Evolutionary conservation across 2,888 invertebrate species (phyloP).

Genomic region (Girardia tigrina): DNA sequence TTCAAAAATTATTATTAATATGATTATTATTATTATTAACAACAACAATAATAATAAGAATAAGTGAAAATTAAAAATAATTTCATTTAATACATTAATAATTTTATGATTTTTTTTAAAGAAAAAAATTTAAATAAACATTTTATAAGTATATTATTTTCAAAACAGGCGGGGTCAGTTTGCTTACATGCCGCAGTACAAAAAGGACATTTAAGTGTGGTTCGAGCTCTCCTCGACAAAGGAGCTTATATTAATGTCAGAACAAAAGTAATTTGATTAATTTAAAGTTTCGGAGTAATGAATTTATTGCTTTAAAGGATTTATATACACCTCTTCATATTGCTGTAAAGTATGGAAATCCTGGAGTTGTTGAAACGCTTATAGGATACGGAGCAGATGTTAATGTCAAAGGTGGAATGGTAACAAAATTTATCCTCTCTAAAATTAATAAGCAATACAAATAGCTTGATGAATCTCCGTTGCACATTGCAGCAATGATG

Average conservation of each 20-base stretch:
- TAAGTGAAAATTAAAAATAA: no score
- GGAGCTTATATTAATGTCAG: slow-evolving; percentile 91
- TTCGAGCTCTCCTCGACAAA: slow-evolving; percentile 76
- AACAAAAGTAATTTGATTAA: slow-evolving; percentile 74
- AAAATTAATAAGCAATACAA: neutral
- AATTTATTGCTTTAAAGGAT: neutral
- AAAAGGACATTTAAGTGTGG: slow-evolving; percentile 91
- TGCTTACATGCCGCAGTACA: slow-evolving; percentile 91
- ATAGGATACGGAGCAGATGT: slow-evolving; percentile 92
- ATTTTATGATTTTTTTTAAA: no score
- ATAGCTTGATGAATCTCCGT: slow-evolving; percentile 66
- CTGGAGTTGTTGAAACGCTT: slow-evolving; percentile 81
- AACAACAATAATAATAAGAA: no score
- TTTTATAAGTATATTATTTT: no score
- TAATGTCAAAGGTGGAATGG: slow-evolving; percentile 62
- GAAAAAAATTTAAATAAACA: no score
- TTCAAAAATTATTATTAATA: neutral
- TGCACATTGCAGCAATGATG: slow-evolving; percentile 88
- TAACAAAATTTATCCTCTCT: neutral
- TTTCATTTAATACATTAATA: no score
- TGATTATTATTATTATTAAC: no score
- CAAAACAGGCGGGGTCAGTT: slow-evolving; percentile 73
- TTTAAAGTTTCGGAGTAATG: no score
- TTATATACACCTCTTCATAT: slow-evolving; percentile 73
- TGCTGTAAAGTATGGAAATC: slow-evolving; percentile 62